Percentiles rank a stretch among this genome's conserved stretches.
Conservation (phyloP, 2,797 vertebrate genomes). For the Chaenodraco wilsoni region DNA sequence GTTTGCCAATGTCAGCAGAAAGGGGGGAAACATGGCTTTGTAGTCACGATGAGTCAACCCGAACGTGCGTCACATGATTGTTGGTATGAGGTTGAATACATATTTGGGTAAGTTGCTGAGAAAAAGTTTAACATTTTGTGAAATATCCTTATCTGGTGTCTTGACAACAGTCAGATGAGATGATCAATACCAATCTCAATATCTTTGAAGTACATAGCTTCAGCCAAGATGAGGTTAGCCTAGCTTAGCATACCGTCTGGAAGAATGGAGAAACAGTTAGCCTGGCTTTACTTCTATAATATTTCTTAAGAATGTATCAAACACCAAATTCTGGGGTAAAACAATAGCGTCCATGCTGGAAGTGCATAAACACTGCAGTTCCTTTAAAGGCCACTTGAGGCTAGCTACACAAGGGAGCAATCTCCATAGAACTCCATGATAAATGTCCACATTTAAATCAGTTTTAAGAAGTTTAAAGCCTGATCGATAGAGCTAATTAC, state of each 20-base stretch:
- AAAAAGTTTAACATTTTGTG: not conserved
- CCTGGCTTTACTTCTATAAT: too few relatives aligned
- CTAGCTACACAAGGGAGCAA: too few relatives aligned
- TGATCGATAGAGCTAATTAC: not conserved
- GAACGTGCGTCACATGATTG: constrained; percentile 49
- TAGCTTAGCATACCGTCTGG: not conserved
- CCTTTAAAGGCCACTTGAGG: too few relatives aligned
- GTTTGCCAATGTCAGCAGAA: constrained; percentile 74
- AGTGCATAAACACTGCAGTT: too few relatives aligned
- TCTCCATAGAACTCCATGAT: too few relatives aligned
- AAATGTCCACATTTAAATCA: too few relatives aligned
- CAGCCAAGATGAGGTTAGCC: not conserved
- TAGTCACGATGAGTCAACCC: constrained; percentile 56
- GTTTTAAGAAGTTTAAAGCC: too few relatives aligned
- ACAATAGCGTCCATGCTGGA: too few relatives aligned
- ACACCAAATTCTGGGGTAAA: too few relatives aligned
- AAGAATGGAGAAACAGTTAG: not conserved
- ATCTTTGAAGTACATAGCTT: not conserved
- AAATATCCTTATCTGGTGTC: not conserved
- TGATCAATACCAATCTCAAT: not conserved
- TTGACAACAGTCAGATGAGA: not conserved
- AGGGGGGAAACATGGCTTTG: constrained; percentile 51
- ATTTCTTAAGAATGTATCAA: too few relatives aligned
- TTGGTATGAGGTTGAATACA: constrained; percentile 25
- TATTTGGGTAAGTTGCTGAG: not conserved